phyloP scores from a whole-genome alignment of 2,888 invertebrate genomes.

The Sphaerophoria rueppellii region DNA sequence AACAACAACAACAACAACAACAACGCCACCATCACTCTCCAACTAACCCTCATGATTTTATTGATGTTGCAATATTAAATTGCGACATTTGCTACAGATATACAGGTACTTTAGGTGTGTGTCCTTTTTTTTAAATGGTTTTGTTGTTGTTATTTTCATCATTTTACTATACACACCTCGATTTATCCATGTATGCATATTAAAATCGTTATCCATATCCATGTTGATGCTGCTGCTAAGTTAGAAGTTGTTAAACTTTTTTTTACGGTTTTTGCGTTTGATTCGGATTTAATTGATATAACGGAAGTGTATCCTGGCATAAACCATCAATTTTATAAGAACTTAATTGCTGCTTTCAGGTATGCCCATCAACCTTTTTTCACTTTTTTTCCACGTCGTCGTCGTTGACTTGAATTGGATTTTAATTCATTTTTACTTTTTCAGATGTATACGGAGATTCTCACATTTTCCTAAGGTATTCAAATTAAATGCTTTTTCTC shows the following conservation, averaged over 20 bases:
- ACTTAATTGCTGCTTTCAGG: slow-evolving; percentile 60
- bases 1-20: slow-evolving; percentile 1
- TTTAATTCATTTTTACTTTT: slow-evolving; percentile 11
- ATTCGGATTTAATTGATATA: slow-evolving; percentile 60
- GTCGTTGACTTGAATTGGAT: slow-evolving; percentile 8
- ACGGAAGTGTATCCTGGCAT: slow-evolving; percentile 44
- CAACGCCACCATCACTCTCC: slow-evolving; percentile 1
- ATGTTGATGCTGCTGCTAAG: slow-evolving; percentile 27
- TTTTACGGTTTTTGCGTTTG: slow-evolving; percentile 37
- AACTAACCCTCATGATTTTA: not conserved
- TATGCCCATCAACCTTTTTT: slow-evolving; percentile 40
- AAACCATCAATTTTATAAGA: slow-evolving; percentile 45
- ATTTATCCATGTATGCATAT: slow-evolving; percentile 72
- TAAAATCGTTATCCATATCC: slow-evolving; percentile 71
- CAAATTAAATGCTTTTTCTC: slow-evolving; percentile 11
- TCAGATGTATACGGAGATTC: slow-evolving; percentile 15
- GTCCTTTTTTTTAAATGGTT: not conserved
- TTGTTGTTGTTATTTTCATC: not conserved
- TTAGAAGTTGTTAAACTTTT: slow-evolving; percentile 7
- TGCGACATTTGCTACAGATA: slow-evolving; percentile 23
- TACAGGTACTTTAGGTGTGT: not conserved
- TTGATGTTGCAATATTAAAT: slow-evolving; percentile 61
- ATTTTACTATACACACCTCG: slow-evolving; percentile 66
- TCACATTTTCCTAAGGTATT: slow-evolving; percentile 38
- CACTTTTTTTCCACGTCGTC: slow-evolving; percentile 15